A percentile compares a stretch with the other conserved stretches of the same genome.
Conservation (phyloP, 2,113 vertebrate genomes). For the Petrocephalus zakoni region DNA sequence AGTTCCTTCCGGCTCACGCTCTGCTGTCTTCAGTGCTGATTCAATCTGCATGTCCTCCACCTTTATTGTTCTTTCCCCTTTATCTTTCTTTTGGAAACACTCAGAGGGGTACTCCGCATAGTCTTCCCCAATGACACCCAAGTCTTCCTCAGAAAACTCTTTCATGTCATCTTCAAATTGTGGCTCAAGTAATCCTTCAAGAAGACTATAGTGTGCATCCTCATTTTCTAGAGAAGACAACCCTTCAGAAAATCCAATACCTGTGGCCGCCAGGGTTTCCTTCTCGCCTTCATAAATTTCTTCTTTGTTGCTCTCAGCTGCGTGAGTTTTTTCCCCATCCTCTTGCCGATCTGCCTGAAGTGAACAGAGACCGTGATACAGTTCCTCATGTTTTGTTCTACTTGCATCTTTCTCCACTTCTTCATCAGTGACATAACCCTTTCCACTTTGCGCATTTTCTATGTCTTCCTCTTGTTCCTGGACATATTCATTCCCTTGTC, state of each 20-base stretch:
- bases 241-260: neutral
- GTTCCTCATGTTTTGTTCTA: neutral
- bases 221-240: slow-evolving; percentile 29
- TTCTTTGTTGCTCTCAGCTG: slow-evolving; percentile 28
- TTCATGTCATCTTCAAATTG: slow-evolving; percentile 37
- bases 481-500: neutral
- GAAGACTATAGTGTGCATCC: slow-evolving; percentile 29
- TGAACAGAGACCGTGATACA: neutral
- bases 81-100: slow-evolving; percentile 51
- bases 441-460: slow-evolving; percentile 32
- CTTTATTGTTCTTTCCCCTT: slow-evolving; percentile 21
- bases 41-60: neutral
- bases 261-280: neutral
- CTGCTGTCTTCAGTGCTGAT: neutral
- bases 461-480: slow-evolving; percentile 36
- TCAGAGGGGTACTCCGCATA: slow-evolving; percentile 62
- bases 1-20: neutral
- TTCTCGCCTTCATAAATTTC: slow-evolving; percentile 19
- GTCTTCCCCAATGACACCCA: slow-evolving; percentile 55
- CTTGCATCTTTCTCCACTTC: slow-evolving; percentile 20
- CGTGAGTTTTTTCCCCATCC: neutral
- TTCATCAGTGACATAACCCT: slow-evolving; percentile 34
- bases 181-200: slow-evolving; percentile 25
- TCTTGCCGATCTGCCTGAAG: neutral
- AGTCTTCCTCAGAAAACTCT: slow-evolving; percentile 59